Percentiles rank a stretch among this genome's conserved stretches.
phyloP scores from a whole-genome alignment of 2,797 vertebrate species.

The Falco rusticolus region DNA sequence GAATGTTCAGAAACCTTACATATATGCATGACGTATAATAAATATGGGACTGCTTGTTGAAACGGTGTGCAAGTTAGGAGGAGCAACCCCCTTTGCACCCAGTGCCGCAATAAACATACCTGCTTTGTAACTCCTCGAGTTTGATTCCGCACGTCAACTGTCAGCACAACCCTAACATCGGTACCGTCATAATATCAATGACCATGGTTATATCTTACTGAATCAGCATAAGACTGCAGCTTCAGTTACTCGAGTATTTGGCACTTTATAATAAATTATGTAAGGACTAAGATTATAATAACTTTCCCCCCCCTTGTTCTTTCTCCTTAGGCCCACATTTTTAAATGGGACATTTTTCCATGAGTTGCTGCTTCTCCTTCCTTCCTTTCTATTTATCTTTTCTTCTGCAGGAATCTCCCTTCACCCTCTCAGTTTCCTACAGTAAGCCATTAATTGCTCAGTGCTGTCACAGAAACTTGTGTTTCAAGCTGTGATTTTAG shows the following conservation, averaged over 20 bases:
- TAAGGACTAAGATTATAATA: background rate
- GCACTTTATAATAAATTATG: fast-evolving
- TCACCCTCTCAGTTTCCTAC: background rate
- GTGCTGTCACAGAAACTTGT: background rate
- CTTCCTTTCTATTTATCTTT: background rate
- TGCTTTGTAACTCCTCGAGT: no score
- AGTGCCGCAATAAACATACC: no score
- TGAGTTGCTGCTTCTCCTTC: background rate
- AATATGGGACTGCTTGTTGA: no score
- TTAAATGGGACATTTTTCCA: fast-evolving
- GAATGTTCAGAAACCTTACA: no score
- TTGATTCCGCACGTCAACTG: no score
- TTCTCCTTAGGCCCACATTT: background rate
- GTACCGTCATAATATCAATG: no score
- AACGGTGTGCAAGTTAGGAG: no score
- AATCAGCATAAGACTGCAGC: background rate
- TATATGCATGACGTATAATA: no score
- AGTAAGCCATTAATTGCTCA: background rate
- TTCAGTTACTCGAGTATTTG: background rate
- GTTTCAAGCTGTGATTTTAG: background rate
- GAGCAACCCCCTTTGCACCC: no score
- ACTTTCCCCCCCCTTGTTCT: fast-evolving
- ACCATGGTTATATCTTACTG: background rate
- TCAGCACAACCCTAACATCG: no score
- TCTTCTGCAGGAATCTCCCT: background rate